These are phyloP conservation scores for Drosophila setosimentum DNA, from an alignment of 2,888 invertebrate genomes.

Conservation along the genomic window DNA sequence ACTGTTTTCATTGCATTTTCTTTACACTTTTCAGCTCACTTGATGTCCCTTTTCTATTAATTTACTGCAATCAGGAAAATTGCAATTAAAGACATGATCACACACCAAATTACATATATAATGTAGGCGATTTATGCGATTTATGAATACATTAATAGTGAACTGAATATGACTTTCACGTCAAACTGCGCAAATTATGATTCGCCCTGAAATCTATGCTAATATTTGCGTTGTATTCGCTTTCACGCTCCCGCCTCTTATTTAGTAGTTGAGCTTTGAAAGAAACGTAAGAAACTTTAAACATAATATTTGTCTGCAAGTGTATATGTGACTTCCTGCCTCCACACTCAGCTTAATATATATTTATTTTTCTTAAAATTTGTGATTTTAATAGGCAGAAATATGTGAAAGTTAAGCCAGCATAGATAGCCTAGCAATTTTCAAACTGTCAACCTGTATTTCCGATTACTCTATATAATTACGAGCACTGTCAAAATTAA, in stretches of 20 bases:
- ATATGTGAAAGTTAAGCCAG: neutral
- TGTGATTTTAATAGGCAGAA: neutral
- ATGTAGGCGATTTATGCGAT: no score
- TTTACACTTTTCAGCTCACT: neutral
- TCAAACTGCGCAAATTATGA: neutral
- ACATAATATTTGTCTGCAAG: no score
- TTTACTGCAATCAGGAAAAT: neutral
- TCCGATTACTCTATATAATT: slow-evolving; percentile 55
- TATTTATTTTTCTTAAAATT: neutral
- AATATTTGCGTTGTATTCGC: no score
- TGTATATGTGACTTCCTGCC: no score
- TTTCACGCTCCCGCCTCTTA: no score
- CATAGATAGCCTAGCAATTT: slow-evolving; percentile 10
- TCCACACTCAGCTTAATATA: neutral
- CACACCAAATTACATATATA: neutral
- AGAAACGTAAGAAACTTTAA: neutral
- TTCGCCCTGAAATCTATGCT: neutral
- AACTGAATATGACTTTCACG: neutral
- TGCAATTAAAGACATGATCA: neutral
- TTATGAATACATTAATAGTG: no score
- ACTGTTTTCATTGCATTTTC: neutral
- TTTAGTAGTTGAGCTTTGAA: neutral
- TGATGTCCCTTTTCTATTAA: neutral
- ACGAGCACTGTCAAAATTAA: slow-evolving; percentile 63
- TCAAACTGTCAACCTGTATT: slow-evolving; percentile 45